These are phyloP conservation scores for Hypotaenidia philippensis DNA, from an alignment of 2,797 vertebrate species.

Conservation along the genomic window DNA sequence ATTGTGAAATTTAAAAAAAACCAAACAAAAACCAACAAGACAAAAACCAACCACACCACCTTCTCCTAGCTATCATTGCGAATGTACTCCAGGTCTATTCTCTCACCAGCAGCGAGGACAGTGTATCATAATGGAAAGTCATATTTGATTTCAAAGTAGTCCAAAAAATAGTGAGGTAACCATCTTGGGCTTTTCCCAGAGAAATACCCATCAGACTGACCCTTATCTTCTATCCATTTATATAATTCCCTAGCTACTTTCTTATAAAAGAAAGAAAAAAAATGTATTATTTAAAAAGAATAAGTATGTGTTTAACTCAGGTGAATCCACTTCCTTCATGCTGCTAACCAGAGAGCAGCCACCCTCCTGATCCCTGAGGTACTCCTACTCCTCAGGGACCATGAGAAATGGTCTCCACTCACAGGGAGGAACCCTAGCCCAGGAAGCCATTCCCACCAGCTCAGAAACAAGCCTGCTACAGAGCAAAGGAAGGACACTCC, in stretches of 20 bases:
- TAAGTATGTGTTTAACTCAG: rapidly evolving
- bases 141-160: not conserved
- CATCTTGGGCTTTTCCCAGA: not conserved
- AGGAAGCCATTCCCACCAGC: rapidly evolving
- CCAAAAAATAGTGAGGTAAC: not conserved
- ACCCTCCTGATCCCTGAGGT: rapidly evolving
- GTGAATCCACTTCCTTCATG: not conserved
- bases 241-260: not conserved
- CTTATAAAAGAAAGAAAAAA: not conserved
- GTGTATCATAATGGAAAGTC: not conserved
- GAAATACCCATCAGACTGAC: not conserved
- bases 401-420: not conserved
- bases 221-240: not conserved
- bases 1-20: not conserved
- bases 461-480: not conserved
- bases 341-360: not conserved
- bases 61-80: not conserved
- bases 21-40: no score
- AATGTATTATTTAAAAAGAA: not conserved
- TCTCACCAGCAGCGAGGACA: not conserved
- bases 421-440: not conserved
- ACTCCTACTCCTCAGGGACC: not conserved
- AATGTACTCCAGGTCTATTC: not conserved
- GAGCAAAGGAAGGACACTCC: not conserved
- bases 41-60: no score